Evolutionary conservation across 2,113 vertebrate species (phyloP), one percentile per base, ranked within the genome.

Genomic region (Thinocorus orbignyianus): DNA sequence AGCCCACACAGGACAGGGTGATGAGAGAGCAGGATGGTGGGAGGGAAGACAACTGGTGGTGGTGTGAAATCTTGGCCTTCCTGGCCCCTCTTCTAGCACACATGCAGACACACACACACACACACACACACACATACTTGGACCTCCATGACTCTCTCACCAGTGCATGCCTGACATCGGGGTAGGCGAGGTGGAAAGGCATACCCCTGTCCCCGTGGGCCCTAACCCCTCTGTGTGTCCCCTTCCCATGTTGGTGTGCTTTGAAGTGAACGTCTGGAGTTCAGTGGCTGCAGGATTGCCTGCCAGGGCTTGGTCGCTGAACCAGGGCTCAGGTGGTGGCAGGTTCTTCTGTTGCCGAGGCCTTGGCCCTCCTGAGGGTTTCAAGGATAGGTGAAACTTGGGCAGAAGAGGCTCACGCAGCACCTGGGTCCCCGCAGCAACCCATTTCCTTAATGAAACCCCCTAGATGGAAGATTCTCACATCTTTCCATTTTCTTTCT

Each of bases 151-250:
- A 74, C 85, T 86, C 73, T 96, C 73, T 86, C 95, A 69, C 86
- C 86, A 82, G 62, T 97, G 97, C 97, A 97, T 97, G 97, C 95
- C 95, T 96, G 93, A 76, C 64, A 15, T 33, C 0, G 4, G 96
- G 88, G 74, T 86, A 79, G 92, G 94, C 44, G 31, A 88, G 95
- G 91, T 52, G 71, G 87, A 86, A 95, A 96, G 92, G 80, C 9
- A 0, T 94, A 86, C 87, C 81, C 95, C 94, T 85, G 93, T 98
- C 92, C 89, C 79, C 1, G 25, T 88, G 95, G 91, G 95, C 93
- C 91, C 93, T 77, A 41, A 58, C 55, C 92, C 88, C 61, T 95
- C 93, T 48, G 37, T 94, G 88, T 90, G 83, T 95, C 74, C 61
- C 81, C 79, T 82, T 82, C 81, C 83, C 49, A 5, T 76, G 86